phyloP scores from a whole-genome alignment of 2,113 vertebrate species.

The Macrotis lagotis region DNA sequence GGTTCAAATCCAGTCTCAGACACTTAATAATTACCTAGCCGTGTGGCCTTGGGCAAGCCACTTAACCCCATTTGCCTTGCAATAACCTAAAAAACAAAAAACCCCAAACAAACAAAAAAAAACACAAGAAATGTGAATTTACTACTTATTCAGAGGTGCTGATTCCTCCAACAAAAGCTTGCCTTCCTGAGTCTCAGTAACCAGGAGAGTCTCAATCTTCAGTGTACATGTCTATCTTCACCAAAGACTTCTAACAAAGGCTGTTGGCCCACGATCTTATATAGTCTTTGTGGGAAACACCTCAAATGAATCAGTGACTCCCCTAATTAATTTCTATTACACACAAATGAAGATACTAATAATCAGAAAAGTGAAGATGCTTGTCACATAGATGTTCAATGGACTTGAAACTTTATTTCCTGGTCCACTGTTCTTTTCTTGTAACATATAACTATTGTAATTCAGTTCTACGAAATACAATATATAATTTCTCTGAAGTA shows the following conservation, averaged over 20 bases:
- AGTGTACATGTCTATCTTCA: background rate
- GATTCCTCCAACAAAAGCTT: background rate
- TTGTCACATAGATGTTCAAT: background rate
- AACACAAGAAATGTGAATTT: no score
- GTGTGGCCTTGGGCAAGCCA: no score
- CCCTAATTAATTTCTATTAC: background rate
- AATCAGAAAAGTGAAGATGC: background rate
- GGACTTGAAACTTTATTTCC: background rate
- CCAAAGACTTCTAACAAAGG: background rate
- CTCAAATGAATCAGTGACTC: background rate
- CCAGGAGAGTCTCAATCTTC: background rate
- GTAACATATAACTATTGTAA: background rate
- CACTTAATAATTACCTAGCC: no score
- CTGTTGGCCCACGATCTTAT: background rate
- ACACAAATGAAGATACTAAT: background rate
- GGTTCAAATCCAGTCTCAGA: no score
- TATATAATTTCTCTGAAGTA: background rate
- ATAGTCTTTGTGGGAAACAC: background rate
- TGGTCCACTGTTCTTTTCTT: background rate
- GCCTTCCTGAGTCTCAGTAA: background rate
- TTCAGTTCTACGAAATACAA: background rate
- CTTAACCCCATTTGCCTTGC: no score
- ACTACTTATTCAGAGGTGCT: background rate
- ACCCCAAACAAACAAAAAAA: no score
- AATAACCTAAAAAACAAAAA: no score